Conservation (phyloP, 2,888 invertebrate species). For the Formica aserva region DNA sequence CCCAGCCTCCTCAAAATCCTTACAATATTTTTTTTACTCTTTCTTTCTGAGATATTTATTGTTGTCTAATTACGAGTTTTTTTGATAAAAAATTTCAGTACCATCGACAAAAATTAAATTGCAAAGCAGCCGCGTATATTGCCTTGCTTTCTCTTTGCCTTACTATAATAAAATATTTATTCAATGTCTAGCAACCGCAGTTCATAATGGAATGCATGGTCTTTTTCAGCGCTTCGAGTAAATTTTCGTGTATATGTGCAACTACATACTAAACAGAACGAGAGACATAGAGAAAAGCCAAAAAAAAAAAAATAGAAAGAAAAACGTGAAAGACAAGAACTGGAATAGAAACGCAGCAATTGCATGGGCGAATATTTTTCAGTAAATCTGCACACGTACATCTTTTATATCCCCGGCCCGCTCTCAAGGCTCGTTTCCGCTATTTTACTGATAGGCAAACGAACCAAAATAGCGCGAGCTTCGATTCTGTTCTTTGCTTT, state of each 20-base stretch:
- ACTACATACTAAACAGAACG: slow-evolving; percentile 25
- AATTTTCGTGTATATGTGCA: slow-evolving; percentile 13
- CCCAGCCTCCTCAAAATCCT: too few relatives aligned
- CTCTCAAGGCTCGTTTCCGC: slow-evolving; percentile 27
- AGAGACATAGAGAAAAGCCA: neutral
- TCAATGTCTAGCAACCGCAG: neutral
- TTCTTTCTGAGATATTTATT: slow-evolving; percentile 2
- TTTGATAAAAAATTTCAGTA: neutral
- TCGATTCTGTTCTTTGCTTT: slow-evolving; percentile 9
- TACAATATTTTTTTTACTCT: slow-evolving; percentile 3
- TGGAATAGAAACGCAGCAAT: slow-evolving; percentile 3
- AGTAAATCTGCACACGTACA: slow-evolving; percentile 32
- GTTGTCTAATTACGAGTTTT: slow-evolving; percentile 1
- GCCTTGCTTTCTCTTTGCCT: slow-evolving; percentile 14
- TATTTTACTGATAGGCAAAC: slow-evolving; percentile 45
- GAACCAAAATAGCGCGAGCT: slow-evolving; percentile 12
- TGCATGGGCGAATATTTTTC: slow-evolving; percentile 28
- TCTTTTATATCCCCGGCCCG: slow-evolving; percentile 19
- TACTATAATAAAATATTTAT: slow-evolving; percentile 26
- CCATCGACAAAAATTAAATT: slow-evolving; percentile 14
- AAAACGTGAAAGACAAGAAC: neutral
- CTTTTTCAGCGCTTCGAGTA: slow-evolving; percentile 31
- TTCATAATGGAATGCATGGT: neutral
- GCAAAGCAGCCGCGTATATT: neutral
- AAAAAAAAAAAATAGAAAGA: slow-evolving; percentile 7